A percentile compares a stretch with the other conserved stretches of the same genome.
These are phyloP conservation scores for Tenualosa ilisha DNA, from an alignment of 2,797 vertebrate species.

Conservation along the genomic window DNA sequence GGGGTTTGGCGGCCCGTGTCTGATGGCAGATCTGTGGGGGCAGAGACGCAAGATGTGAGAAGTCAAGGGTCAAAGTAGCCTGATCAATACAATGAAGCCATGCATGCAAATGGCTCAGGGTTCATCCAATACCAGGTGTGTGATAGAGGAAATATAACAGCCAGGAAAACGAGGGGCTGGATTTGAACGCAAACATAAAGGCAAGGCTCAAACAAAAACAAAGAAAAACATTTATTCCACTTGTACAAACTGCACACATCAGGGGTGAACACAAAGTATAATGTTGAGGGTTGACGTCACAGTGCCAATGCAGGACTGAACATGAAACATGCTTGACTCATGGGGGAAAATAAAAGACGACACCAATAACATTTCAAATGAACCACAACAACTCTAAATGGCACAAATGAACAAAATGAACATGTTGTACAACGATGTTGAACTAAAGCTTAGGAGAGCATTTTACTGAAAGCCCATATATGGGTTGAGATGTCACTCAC, in stretches of 20 bases:
- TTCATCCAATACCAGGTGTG: neutral
- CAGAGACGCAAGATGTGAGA: conserved; percentile 44
- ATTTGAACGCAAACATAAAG: conserved; percentile 19
- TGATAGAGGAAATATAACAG: neutral
- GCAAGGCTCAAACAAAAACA: conserved; percentile 19
- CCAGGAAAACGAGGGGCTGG: conserved; percentile 41
- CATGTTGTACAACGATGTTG: neutral
- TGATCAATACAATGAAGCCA: conserved; percentile 30
- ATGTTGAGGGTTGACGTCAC: neutral
- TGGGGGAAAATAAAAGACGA: neutral
- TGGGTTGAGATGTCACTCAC: neutral
- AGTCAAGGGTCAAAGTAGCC: conserved; percentile 45
- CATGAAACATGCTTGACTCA: neutral
- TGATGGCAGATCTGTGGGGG: conserved; percentile 59
- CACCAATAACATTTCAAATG: neutral
- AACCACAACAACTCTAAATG: neutral
- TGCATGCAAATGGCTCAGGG: conserved; percentile 26
- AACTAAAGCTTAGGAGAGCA: neutral
- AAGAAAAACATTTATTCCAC: conserved; percentile 30
- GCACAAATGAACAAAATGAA: neutral
- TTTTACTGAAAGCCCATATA: too few species aligned
- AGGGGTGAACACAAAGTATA: neutral
- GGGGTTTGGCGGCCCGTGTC: conserved; percentile 79
- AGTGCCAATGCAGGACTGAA: neutral
- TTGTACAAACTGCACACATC: neutral